Base-by-base conservation (phyloP, 2,797 vertebrate species). In the Staurois parvus region DNA sequence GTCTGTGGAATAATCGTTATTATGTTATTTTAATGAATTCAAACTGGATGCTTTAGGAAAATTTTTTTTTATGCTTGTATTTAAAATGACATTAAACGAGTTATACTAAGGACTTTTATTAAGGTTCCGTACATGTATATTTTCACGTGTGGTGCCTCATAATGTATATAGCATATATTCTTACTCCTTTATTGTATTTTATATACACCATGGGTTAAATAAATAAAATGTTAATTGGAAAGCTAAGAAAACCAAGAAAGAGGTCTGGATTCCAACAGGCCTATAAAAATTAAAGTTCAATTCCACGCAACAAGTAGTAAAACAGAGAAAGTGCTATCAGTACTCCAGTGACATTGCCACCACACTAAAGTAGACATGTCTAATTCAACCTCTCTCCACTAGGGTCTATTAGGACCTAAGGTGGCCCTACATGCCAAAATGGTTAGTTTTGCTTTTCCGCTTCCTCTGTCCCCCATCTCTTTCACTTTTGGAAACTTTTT, bases 11-110 rank as follows among this genome's bases (percentile, higher is more conserved):
- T 29, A 79, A 68, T 17, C 66, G 26, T 21, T 40, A 72, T 68
- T 32, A 81, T 59, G 42, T 72, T 81, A 28, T 72, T 59, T 72
- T 48, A 59, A 52, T 34, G 68, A 72, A 72, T 37, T 52, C 48
- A 72, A 72, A 59, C 42, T 72, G 37, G 17, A 72, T n/a, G 79
- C 32, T 81, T 21, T 11, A 40, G 42, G 45, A 48, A 48, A 21
- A 30, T 72, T 56, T 81, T 52, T 40, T 56, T 24, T 28, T 29
- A 73, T 29, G 15, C 40, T 73, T 48, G 13, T 28, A 73, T 45
- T n/a, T 73, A 73, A 42, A n/a, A 42, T 15, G n/a, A 73, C n/a
- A 37, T 42, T 34, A 72, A 72, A 73, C 37, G 8, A 73, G 48
- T 45, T 73, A 24, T 45, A 37, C 72, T 29, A 29, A 48, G 24